Percentiles rank a stretch among this genome's conserved stretches.
Evolutionary conservation across 1,140 invertebrate genomes (phyloP).

Genomic region (Drosophila leontia): DNA sequence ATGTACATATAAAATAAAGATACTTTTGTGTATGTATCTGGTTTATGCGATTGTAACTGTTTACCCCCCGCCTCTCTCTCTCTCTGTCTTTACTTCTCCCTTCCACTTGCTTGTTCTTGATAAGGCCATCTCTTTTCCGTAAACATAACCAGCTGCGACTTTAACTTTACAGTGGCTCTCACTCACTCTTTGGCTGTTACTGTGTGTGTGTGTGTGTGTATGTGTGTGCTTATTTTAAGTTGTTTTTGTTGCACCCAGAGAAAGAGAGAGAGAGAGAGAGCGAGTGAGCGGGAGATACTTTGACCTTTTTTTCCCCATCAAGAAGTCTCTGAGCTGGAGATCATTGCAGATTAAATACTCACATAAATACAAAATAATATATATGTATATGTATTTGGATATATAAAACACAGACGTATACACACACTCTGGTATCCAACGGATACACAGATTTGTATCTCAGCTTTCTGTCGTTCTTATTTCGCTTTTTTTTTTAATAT

Average conservation of each 20-base stretch:
- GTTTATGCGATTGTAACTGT: conserved; percentile 51
- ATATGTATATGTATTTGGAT: neutral
- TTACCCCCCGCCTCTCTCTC: conserved; percentile 38
- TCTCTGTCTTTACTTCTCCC: conserved; percentile 5
- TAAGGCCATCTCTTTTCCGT: conserved; percentile 29
- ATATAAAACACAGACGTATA: conserved; percentile 3
- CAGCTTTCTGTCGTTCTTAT: conserved; percentile 35
- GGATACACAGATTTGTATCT: conserved; percentile 48
- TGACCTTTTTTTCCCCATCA: conserved; percentile 72
- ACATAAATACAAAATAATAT: neutral
- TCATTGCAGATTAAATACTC: conserved; percentile 67
- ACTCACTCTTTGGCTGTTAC: conserved; percentile 11
- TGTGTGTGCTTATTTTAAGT: conserved; percentile 38
- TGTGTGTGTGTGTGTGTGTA: conserved; percentile 13
- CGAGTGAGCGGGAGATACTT: conserved; percentile 48
- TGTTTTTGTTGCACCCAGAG: conserved; percentile 11
- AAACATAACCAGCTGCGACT: conserved; percentile 65
- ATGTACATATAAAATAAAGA: conserved; percentile 3
- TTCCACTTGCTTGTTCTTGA: conserved; percentile 20
- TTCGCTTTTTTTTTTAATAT: conserved; percentile 29
- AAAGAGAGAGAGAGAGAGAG: conserved; percentile 4
- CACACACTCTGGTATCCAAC: conserved; percentile 21
- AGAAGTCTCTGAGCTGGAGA: conserved; percentile 72
- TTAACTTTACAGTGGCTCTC: conserved; percentile 56
- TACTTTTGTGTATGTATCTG: conserved; percentile 48